phyloP scores from a whole-genome alignment of 2,888 invertebrate genomes.

The Andrena marginata region DNA sequence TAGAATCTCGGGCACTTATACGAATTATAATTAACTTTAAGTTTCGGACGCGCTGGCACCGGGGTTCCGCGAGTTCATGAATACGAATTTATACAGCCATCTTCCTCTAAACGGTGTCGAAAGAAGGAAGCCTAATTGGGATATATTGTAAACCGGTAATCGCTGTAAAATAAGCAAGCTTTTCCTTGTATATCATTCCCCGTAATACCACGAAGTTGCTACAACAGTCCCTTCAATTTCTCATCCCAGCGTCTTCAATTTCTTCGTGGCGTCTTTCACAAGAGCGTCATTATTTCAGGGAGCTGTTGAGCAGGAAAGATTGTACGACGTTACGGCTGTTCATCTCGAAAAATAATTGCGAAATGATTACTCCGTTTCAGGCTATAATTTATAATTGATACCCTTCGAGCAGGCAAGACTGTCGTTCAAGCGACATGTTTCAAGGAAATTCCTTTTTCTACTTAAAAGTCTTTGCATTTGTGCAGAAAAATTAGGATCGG shows the following conservation, averaged over 20 bases:
- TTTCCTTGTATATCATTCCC: slow-evolving; percentile 12
- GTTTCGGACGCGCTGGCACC: too few relatives aligned
- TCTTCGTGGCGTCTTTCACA: slow-evolving; percentile 38
- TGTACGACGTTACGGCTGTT: slow-evolving; percentile 10
- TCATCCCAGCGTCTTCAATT: slow-evolving; percentile 15
- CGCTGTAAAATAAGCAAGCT: not conserved
- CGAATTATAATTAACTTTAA: too few relatives aligned
- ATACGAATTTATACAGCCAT: too few relatives aligned
- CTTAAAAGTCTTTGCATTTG: not conserved
- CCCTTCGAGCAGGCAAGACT: not conserved
- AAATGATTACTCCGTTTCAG: slow-evolving; percentile 23
- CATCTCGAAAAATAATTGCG: slow-evolving; percentile 17
- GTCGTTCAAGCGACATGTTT: not conserved
- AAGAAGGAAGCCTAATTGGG: not conserved
- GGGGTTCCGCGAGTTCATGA: too few relatives aligned
- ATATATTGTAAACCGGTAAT: not conserved
- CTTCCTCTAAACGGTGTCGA: not conserved
- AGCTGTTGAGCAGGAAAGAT: not conserved
- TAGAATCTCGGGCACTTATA: too few relatives aligned
- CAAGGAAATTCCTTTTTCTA: not conserved
- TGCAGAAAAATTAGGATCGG: not conserved
- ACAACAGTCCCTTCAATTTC: slow-evolving; percentile 22
- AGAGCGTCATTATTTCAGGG: slow-evolving; percentile 23
- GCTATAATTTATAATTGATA: slow-evolving; percentile 17
- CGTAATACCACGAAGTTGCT: slow-evolving; percentile 2